Evolutionary conservation across 2,797 vertebrate genomes (phyloP).

Genomic region (Yasuhikotakia modesta): DNA sequence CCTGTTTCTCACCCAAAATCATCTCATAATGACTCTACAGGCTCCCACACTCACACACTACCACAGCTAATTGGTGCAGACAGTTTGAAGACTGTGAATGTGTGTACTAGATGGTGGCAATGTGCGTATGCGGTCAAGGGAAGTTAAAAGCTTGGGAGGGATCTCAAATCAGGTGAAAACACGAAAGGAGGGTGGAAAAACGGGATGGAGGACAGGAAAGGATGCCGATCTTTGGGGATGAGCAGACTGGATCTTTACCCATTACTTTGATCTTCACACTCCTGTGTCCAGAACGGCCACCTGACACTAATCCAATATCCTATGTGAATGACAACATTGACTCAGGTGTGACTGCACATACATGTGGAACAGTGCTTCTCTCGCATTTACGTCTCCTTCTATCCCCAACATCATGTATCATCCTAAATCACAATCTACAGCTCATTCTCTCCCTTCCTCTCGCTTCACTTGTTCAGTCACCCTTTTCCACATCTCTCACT

Average conservation of each 20-base stretch:
- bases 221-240: background rate
- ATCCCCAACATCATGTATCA: constrained; percentile 53
- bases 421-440: constrained; percentile 48
- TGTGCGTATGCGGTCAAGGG: background rate
- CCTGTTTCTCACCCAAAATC: constrained; percentile 44
- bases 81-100: constrained; percentile 36
- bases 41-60: constrained; percentile 37
- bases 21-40: constrained; percentile 45
- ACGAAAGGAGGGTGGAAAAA: background rate
- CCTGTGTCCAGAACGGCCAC: background rate
- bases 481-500: constrained; percentile 26
- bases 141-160: constrained; percentile 26
- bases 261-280: constrained; percentile 10
- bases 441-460: constrained; percentile 33
- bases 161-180: constrained; percentile 3
- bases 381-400: constrained; percentile 12
- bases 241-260: background rate
- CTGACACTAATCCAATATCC: constrained; percentile 45
- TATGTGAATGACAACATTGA: constrained; percentile 24
- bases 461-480: constrained; percentile 32
- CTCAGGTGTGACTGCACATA: background rate
- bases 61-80: constrained; percentile 33
- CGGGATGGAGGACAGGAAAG: background rate
- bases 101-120: constrained; percentile 9
- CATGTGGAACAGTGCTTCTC: constrained; percentile 28